Evolutionary conservation across 2,888 invertebrate genomes (phyloP).

Genomic region (Metallyticus violacea): DNA sequence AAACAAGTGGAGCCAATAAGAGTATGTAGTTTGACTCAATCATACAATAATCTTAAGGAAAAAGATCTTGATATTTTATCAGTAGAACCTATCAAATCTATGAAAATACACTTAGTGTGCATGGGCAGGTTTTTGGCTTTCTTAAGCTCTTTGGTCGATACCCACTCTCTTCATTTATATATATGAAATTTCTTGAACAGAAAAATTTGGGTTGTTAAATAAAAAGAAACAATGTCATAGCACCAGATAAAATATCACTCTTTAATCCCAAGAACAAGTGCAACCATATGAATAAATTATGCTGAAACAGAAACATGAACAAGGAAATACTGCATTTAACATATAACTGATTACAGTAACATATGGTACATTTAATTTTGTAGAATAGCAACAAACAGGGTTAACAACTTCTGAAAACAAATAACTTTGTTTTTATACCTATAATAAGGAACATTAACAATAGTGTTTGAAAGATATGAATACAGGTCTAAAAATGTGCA

Average conservation of each 20-base stretch:
- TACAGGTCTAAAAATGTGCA: neutral
- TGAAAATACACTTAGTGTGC: too few relatives aligned
- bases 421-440: neutral
- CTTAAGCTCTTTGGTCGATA: neutral
- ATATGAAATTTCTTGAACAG: neutral
- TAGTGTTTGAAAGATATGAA: neutral
- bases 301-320: neutral
- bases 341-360: neutral
- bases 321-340: neutral
- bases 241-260: neutral
- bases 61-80: too few relatives aligned
- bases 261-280: constrained; percentile 1
- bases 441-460: neutral
- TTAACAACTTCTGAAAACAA: too few relatives aligned
- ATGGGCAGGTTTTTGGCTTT: neutral
- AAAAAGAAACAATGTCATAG: neutral
- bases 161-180: too few relatives aligned
- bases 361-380: neutral
- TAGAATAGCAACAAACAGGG: neutral
- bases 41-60: too few relatives aligned
- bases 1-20: too few relatives aligned
- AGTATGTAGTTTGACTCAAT: too few relatives aligned
- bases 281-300: neutral
- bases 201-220: neutral
- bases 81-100: too few relatives aligned